Conservation (phyloP, 2,113 vertebrate genomes). For the Micromys minutus region DNA sequence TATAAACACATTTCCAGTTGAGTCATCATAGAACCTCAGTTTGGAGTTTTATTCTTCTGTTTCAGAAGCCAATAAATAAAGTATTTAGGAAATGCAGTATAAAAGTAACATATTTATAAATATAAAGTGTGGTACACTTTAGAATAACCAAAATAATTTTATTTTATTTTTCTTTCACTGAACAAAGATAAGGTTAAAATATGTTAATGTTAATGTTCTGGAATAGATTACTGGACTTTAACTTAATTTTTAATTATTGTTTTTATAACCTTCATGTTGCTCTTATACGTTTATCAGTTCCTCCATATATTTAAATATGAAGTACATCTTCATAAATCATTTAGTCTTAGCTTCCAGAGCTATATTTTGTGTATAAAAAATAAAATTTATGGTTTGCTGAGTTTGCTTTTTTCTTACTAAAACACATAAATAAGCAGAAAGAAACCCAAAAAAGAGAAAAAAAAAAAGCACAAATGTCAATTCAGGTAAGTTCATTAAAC, state of each 20-base stretch:
- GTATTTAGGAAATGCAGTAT: neutral
- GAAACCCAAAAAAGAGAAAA: neutral
- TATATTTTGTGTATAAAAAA: slow-evolving; percentile 54
- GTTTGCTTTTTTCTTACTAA: slow-evolving; percentile 46
- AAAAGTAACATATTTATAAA: neutral
- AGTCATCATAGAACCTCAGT: neutral
- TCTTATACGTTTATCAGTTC: slow-evolving; percentile 19
- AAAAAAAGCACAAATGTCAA: slow-evolving; percentile 46
- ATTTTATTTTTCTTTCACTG: slow-evolving; percentile 26
- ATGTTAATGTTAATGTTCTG: neutral
- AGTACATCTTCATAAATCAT: slow-evolving; percentile 72
- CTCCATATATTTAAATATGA: slow-evolving; percentile 52
- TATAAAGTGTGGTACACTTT: neutral
- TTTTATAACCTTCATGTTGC: neutral
- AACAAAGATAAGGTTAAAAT: neutral
- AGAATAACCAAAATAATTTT: slow-evolving; percentile 17
- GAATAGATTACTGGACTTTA: slow-evolving; percentile 1
- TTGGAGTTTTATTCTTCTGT: slow-evolving; percentile 58
- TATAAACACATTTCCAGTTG: neutral
- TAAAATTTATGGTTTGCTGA: slow-evolving; percentile 76
- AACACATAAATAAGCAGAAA: slow-evolving; percentile 64
- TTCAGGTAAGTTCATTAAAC: slow-evolving; percentile 61
- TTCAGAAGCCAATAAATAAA: neutral
- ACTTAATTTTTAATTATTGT: slow-evolving; percentile 52
- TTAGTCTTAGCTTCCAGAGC: slow-evolving; percentile 57